Conservation (phyloP, 1,140 invertebrate species). For the Gonatopus flavifemur region DNA sequence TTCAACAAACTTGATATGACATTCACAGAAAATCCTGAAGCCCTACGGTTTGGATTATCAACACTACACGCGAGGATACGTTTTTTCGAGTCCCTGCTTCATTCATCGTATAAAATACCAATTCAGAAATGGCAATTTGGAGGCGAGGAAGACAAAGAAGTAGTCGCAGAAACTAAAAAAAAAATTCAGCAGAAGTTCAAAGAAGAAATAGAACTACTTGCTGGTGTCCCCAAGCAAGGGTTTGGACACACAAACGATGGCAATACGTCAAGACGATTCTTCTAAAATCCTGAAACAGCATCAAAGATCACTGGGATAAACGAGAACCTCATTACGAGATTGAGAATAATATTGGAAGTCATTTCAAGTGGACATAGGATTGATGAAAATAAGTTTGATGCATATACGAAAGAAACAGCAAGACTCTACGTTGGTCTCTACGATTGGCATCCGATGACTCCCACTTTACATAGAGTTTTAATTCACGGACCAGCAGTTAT, state of each 20-base stretch:
- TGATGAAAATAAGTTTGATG: background rate
- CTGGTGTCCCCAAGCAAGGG: background rate
- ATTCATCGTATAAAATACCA: slow-evolving; percentile 37
- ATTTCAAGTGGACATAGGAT: background rate
- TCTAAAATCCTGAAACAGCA: slow-evolving; percentile 28
- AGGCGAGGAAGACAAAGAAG: background rate
- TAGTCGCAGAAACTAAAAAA: background rate
- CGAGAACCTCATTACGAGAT: slow-evolving; percentile 1
- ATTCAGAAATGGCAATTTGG: slow-evolving; percentile 31
- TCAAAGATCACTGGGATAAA: slow-evolving; percentile 33
- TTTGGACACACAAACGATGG: slow-evolving; percentile 16
- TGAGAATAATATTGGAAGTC: background rate
- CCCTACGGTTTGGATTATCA: slow-evolving; percentile 43
- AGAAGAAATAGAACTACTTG: background rate
- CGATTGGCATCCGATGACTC: slow-evolving; percentile 2
- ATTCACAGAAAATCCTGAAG: no score
- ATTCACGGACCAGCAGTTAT: background rate
- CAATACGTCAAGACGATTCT: slow-evolving; percentile 44
- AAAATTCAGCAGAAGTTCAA: background rate
- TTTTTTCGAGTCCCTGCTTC: slow-evolving; percentile 38
- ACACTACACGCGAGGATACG: slow-evolving; percentile 43
- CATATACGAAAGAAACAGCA: background rate
- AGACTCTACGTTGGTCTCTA: background rate
- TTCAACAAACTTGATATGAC: no score
- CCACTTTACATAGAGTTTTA: slow-evolving; percentile 1